Conservation (phyloP, 1,140 invertebrate genomes). For the Leptinotarsa lineolata region DNA sequence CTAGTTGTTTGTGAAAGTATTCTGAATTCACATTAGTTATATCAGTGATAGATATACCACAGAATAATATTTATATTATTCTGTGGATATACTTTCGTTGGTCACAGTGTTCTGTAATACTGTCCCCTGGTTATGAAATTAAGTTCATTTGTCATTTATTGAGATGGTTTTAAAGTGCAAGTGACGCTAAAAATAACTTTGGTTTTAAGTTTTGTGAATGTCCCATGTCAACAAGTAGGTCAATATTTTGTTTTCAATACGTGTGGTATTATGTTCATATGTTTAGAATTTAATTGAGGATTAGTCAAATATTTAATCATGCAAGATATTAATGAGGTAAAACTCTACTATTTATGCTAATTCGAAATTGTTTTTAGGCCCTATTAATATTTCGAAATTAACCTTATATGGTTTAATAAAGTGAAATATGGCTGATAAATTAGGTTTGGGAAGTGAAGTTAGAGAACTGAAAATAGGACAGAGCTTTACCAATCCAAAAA, state of each 20-base stretch:
- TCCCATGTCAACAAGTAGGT: slow-evolving; percentile 51
- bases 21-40: no score
- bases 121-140: no score
- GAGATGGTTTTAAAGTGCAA: no score
- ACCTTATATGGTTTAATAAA: slow-evolving; percentile 34
- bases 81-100: no score
- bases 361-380: background rate
- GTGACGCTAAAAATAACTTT: background rate
- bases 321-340: background rate
- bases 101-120: no score
- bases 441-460: slow-evolving; percentile 75
- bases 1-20: no score
- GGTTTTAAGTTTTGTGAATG: background rate
- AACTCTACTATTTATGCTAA: background rate
- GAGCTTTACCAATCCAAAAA: slow-evolving; percentile 75
- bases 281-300: slow-evolving; percentile 31
- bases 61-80: no score
- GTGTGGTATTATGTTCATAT: slow-evolving; percentile 46
- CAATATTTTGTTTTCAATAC: slow-evolving; percentile 51
- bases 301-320: background rate
- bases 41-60: no score
- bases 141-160: no score
- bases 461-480: slow-evolving; percentile 82
- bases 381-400: slow-evolving; percentile 6
- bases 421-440: slow-evolving; percentile 69